Percentiles rank a stretch among this genome's conserved stretches.
phyloP scores from a whole-genome alignment of 1,140 invertebrate genomes.

The Orussus abietinus region DNA sequence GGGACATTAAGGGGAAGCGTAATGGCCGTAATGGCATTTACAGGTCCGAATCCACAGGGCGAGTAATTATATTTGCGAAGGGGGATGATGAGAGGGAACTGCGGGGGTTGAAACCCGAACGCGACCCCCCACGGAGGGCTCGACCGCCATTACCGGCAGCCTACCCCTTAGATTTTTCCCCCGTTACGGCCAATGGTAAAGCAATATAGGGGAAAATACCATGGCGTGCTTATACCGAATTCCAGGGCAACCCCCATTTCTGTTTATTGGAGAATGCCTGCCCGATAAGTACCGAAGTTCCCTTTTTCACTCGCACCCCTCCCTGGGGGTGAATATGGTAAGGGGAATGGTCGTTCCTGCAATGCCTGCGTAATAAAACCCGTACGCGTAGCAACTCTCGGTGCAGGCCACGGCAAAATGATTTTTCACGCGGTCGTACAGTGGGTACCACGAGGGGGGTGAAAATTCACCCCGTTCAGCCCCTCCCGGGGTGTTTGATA shows the following conservation, averaged over 20 bases:
- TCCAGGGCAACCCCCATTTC: conserved; percentile 33
- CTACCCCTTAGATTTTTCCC: conserved; percentile 31
- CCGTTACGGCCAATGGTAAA: conserved; percentile 33
- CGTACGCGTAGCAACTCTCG: too few relatives aligned
- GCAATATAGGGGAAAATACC: conserved; percentile 41
- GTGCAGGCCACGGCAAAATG: too few relatives aligned
- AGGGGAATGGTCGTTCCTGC: neutral
- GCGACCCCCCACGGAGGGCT: conserved; percentile 3
- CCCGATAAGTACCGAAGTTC: conserved; percentile 22
- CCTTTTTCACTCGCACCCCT: too few relatives aligned
- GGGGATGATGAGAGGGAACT: conserved; percentile 2
- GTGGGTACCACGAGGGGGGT: too few relatives aligned
- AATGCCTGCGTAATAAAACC: too few relatives aligned
- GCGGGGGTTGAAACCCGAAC: conserved; percentile 6
- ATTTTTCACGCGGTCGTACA: too few relatives aligned
- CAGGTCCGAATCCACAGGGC: too few relatives aligned
- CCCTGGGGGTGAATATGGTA: neutral
- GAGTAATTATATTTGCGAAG: conserved; percentile 29
- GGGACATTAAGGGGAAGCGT: too few relatives aligned
- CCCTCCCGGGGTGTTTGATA: too few relatives aligned
- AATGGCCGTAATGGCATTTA: too few relatives aligned
- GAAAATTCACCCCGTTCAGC: too few relatives aligned
- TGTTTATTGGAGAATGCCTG: conserved; percentile 43
- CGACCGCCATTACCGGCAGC: conserved; percentile 6
- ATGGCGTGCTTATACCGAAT: conserved; percentile 37